Evolutionary conservation across 2,113 vertebrate species (phyloP).

Genomic region (Zosterops lateralis): DNA sequence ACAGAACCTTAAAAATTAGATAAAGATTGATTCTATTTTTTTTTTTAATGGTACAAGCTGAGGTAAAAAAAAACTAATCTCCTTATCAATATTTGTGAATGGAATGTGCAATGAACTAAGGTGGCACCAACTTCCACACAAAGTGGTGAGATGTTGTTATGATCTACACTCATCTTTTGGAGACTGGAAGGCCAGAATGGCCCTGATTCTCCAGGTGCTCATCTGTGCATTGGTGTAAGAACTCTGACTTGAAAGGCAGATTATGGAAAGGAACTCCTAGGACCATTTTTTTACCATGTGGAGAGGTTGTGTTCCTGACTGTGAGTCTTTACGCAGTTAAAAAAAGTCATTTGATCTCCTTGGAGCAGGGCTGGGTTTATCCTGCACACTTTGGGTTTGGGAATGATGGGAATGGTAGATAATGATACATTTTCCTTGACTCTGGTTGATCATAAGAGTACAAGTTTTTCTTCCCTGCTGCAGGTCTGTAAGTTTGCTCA

Average conservation of each 20-base stretch:
- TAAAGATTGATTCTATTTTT: neutral
- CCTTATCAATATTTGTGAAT: neutral
- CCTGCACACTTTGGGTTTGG: neutral
- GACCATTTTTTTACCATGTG: neutral
- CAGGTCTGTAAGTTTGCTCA: neutral
- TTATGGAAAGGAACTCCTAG: neutral
- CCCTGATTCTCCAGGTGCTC: neutral
- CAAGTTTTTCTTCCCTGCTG: neutral
- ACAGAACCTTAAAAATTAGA: constrained; percentile 9
- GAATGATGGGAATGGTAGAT: neutral
- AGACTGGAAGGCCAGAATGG: neutral
- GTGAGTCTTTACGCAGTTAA: neutral
- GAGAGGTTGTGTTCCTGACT: neutral
- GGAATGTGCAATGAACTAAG: neutral
- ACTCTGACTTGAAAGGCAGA: neutral
- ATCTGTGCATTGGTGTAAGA: neutral
- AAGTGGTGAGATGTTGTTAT: neutral
- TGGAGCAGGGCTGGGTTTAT: neutral
- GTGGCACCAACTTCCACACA: neutral
- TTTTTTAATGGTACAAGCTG: neutral
- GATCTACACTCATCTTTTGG: neutral
- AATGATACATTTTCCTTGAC: neutral
- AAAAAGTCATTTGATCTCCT: neutral
- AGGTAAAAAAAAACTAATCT: neutral
- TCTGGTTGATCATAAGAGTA: neutral